Evolutionary conservation across 2,113 vertebrate genomes (phyloP), one percentile per base, ranked within the genome.

Genomic region (Antechinus stuartii): DNA sequence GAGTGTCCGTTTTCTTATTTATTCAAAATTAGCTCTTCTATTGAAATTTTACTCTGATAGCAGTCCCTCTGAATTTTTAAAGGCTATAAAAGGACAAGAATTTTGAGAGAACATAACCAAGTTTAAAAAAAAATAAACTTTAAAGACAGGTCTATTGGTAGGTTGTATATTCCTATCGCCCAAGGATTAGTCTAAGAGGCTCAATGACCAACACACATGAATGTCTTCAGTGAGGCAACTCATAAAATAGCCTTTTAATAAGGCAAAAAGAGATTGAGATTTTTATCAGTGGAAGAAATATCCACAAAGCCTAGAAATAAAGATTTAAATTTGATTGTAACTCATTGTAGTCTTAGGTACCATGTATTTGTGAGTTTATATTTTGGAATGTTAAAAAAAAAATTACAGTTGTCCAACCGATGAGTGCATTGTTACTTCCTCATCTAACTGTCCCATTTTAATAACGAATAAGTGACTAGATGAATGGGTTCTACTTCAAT

Each of bases 341-440:
- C 91, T 91, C 2, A 0, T 27, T 91, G n/a, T 1, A 24, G 46
- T 47, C 30, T 93, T 96, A 91, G 91, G 35, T 92, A 89, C 55
- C 96, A 92, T 93, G 54, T 56, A n/a, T 93, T 84, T 94, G 90
- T 3, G 27, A 76, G 93, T 97, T 90, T 95, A 5, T 23, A 94
- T 96, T 50, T 84, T 96, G 96, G 47, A 90, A 93, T 50, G 12
- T 91, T n/a, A 84, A 84, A 84, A 47, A 55, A 92, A 55, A 92
- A 96, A 53, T 50, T 54, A 42, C 47, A 91, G 30, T 52, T 92
- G 9, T 92, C 61, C 56, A 14, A 90, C 12, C 12, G 46, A 27
- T 54, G 52, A 42, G 92, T 68, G 89, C 2, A 42, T 89, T 55
- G 92, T 76, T 91, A 52, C 24, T 56, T 26, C 47, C 3, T 92